phyloP scores from a whole-genome alignment of 2,113 vertebrate genomes.

The Globicephala melas region DNA sequence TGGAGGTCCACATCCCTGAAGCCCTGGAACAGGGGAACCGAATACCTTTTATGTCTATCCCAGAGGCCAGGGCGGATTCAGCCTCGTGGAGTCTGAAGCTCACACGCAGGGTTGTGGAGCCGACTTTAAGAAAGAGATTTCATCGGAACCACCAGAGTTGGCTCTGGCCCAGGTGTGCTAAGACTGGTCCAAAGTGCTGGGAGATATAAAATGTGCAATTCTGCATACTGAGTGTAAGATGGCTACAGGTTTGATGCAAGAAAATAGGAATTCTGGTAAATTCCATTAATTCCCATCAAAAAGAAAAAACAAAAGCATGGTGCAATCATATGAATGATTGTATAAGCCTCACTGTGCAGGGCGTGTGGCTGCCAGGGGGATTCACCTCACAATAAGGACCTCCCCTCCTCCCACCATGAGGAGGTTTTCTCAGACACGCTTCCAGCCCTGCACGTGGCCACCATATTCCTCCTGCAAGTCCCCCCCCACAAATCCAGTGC shows the following conservation, averaged over 20 bases:
- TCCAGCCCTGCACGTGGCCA: accelerated
- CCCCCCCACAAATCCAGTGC: too few relatives aligned
- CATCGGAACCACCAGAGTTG: accelerated
- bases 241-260: background rate
- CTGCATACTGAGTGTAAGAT: background rate
- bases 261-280: background rate
- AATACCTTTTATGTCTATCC: background rate
- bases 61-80: background rate
- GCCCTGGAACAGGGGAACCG: background rate
- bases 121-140: background rate
- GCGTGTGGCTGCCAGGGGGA: too few relatives aligned
- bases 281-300: background rate
- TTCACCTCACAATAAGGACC: background rate
- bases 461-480: background rate
- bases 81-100: too few relatives aligned
- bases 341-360: too few relatives aligned
- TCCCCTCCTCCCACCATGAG: background rate
- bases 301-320: background rate
- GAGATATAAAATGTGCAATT: background rate
- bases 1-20: background rate
- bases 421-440: too few relatives aligned
- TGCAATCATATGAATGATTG: background rate
- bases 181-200: background rate
- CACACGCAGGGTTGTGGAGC: accelerated
- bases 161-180: background rate